Percentiles rank a stretch among this genome's conserved stretches.
Conservation (phyloP, 2,113 vertebrate genomes). For the Anolis carolinensis region DNA sequence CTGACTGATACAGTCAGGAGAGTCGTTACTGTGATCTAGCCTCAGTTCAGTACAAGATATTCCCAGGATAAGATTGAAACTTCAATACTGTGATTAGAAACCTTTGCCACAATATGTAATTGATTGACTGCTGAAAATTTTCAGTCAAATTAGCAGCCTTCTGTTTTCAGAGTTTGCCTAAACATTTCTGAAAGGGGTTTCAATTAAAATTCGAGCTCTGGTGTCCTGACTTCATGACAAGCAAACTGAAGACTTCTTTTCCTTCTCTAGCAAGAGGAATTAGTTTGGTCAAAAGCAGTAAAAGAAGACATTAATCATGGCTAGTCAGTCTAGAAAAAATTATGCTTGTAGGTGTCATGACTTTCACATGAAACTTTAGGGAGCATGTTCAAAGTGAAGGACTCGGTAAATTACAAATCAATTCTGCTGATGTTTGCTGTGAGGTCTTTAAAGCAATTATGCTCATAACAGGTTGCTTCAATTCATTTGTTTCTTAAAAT, state of each 20-base stretch:
- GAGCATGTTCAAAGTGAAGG: constrained; percentile 63
- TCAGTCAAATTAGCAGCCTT: constrained; percentile 40
- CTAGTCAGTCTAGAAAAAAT: constrained; percentile 58
- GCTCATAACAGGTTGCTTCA: constrained; percentile 44
- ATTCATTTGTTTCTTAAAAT: constrained; percentile 63
- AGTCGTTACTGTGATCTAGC: constrained; percentile 49
- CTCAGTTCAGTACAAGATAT: constrained; percentile 46
- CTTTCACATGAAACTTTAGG: constrained; percentile 57
- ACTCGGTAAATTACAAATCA: constrained; percentile 63
- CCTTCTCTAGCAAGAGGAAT: constrained; percentile 45
- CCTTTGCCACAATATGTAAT: constrained; percentile 59
- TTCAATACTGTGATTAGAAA: constrained; percentile 59
- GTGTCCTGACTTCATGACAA: constrained; percentile 25
- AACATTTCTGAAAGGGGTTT: constrained; percentile 52
- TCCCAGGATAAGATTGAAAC: constrained; percentile 53
- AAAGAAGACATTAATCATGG: constrained; percentile 61
- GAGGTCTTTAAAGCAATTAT: constrained; percentile 61
- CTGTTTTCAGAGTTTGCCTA: constrained; percentile 51
- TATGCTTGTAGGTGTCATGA: constrained; percentile 56
- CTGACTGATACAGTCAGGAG: constrained; percentile 39
- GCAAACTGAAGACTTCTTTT: constrained; percentile 38
- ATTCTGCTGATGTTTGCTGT: constrained; percentile 65
- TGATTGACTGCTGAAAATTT: constrained; percentile 31
- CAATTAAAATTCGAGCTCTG: constrained; percentile 33
- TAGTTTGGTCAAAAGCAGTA: constrained; percentile 57